Evolutionary conservation across 2,797 vertebrate species (phyloP), one percentile per base, ranked within the genome.

Genomic region (Sebastes minor): DNA sequence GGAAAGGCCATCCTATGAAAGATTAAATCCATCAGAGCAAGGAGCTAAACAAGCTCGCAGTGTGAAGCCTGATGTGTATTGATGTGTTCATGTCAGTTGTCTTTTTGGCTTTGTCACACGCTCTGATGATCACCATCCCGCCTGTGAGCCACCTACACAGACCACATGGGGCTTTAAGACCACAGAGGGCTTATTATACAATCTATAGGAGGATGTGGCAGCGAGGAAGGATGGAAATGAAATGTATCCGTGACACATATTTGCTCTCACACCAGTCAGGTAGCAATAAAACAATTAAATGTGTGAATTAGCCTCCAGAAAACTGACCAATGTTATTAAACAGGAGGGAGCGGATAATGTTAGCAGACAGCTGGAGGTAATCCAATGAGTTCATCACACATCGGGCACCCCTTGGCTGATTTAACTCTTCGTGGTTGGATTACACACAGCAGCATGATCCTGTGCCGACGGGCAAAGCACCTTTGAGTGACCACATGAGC

Each of bases 51-150:
- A 82, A 42, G 74, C 30, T 53, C 55, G 9, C 60, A 12, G 38
- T 16, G 62, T 22, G 69, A 55, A 71, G 65, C 49, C 32, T 86
- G n/a, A 86, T 74, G 61, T 71, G 75, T 84, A 86, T 83, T 78
- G 86, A 92, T 83, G 84, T 84, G 88, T 71, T 84, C 78, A 72
- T 72, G 64, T 84, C 85, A 76, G 88, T 80, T 76, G 88, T 87
- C 80, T 87, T 81, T 78, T 74, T 27, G 59, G 69, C 46, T 86
- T 23, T 5, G 18, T 76, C 76, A 28, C 61, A 68, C 18, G 49
- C 81, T 79, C 73, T 9, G 76, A 69, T 46, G 73, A 72, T 56
- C n/a, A 18, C 62, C 67, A 67, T 49, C 65, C 55, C 32, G 52
- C 63, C 65, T 20, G 1, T 33, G 60, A 78, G 64, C 59, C 53